Percentiles rank a stretch among this genome's conserved stretches.
Evolutionary conservation across 1,140 invertebrate species (phyloP).

Genomic region (Anoplophora glabripennis): DNA sequence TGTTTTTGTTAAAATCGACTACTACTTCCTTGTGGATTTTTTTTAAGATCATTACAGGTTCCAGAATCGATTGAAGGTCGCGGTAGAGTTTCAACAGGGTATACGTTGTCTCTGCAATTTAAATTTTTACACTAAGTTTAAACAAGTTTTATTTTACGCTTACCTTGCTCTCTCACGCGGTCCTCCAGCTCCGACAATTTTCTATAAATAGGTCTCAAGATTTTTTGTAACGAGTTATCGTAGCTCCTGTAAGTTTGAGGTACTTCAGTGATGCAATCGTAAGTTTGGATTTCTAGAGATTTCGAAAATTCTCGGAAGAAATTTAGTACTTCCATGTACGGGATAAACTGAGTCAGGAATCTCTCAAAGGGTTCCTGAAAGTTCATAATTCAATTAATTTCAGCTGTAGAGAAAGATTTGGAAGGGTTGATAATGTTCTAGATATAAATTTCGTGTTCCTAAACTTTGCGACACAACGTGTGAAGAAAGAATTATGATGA

Average conservation of each 20-base stretch:
- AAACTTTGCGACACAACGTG: no score
- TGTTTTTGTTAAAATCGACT: slow-evolving; percentile 42
- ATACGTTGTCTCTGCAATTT: slow-evolving; percentile 37
- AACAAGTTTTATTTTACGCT: background rate
- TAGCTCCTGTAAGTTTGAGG: slow-evolving; percentile 25
- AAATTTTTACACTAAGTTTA: slow-evolving; percentile 17
- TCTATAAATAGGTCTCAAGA: slow-evolving; percentile 33
- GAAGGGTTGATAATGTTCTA: no score
- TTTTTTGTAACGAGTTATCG: slow-evolving; percentile 27
- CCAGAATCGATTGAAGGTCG: slow-evolving; percentile 46
- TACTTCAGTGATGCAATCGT: slow-evolving; percentile 11
- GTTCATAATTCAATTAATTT: no score
- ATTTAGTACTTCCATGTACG: slow-evolving; percentile 40
- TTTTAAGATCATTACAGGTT: slow-evolving; percentile 48
- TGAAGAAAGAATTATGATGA: no score
- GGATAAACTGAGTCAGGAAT: slow-evolving; percentile 38
- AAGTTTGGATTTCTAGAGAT: slow-evolving; percentile 14
- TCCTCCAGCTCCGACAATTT: slow-evolving; percentile 36
- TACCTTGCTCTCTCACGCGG: slow-evolving; percentile 40
- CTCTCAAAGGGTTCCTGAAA: slow-evolving; percentile 38
- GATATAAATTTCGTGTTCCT: no score
- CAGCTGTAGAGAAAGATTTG: no score
- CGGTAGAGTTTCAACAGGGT: slow-evolving; percentile 51
- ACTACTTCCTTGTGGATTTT: slow-evolving; percentile 49
- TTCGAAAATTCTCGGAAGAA: slow-evolving; percentile 36